Evolutionary conservation across 2,888 invertebrate genomes (phyloP), one percentile per base, ranked within the genome.

Genomic region (Tortrix viridana): DNA sequence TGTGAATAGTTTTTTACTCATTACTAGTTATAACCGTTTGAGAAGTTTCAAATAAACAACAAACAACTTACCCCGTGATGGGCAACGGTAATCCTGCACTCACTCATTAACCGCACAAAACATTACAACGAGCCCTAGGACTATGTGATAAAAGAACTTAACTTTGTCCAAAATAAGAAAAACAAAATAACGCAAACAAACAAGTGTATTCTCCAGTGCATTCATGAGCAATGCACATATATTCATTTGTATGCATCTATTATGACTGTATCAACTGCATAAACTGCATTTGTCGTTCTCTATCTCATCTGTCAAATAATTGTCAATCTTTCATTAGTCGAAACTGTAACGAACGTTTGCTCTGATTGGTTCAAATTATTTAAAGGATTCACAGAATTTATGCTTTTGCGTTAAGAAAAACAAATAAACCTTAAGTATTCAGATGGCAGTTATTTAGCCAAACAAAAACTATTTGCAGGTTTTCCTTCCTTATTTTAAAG

Each of bases 1-100:
- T 52, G 38, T 26, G 60, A 52, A 49, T 52, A 41, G 50, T 23
- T 61, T 32, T 38, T n/a, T 60, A 49, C 23, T 60, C 54, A 60
- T 55, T 56, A 60, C 65, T n/a, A n/a, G n/a, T n/a, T 43, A 41
- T 59, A 60, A 69, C 69, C 68, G 70, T 70, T 67, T 54, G 67
- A 47, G 62, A 71, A 67, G 67, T 67, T 67, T 67, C 61, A 67
- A 67, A 67, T 54, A 64, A 60, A 55, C 60, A 66, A 66, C 53
- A 55, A 67, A 57, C 48, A 60, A 67, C 66, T 65, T 65, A 67
- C 66, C 66, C 65, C 60, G 57, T 54, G 50, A 44, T 46, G 60
- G 43, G 63, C 46, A 54, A 58, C 50, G 41, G 54, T 47, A 52
- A 67, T 60, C 57, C 53, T 53, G 19, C 46, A 58, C 53, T 53